Base-by-base conservation (phyloP, 1,140 invertebrate genomes). In the Pogonomyrmex barbatus region DNA sequence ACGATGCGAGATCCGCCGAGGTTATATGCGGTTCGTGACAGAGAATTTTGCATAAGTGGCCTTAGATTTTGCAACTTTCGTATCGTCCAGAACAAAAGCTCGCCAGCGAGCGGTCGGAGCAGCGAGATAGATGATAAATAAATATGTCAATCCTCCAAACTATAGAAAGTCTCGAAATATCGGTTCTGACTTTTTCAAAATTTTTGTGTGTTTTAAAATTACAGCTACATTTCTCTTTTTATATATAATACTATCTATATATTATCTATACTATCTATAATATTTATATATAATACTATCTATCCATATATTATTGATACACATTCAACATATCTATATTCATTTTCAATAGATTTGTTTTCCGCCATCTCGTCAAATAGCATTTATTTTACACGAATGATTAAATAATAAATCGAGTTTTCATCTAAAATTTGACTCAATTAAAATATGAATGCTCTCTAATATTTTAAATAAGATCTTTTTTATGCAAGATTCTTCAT, bases 41-140 rank as follows among this genome's bases (percentile, higher is more conserved):
- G 70, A 73, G 85, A 85, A 77, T 89, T 90, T 85, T 82, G 78
- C 89, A 89, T 91, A 91, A 91, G 86, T 90, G 86, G 60, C 65
- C 73, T 63, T 76, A 76, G 76, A 62, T 71, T 89, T 63, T 42
- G 83, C 83, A 84, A 78, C 87, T 88, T 89, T 89, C 70, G 84
- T 87, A 77, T 77, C 84, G 68, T 78, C 24, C 75, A 30, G 45
- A 54, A 77, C 63, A 60, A 88, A 90, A 76, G 81, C 39, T 50
- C 14, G 14, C 54, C 33, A 73, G 68, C 47, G 68, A 50, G 3
- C 62, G 39, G 10, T 50, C 68, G 54, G n/a, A 45, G 50, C 36
- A 60, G 12, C 52, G 42, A 75, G 42, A 75, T 4, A 45, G 12
- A 17, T 30, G 58, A 50, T 83, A 83, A 82, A 79, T 65, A 33